Evolutionary conservation across 2,113 vertebrate genomes (phyloP), one percentile per base, ranked within the genome.

Genomic region (Lethenteron reissneri): DNA sequence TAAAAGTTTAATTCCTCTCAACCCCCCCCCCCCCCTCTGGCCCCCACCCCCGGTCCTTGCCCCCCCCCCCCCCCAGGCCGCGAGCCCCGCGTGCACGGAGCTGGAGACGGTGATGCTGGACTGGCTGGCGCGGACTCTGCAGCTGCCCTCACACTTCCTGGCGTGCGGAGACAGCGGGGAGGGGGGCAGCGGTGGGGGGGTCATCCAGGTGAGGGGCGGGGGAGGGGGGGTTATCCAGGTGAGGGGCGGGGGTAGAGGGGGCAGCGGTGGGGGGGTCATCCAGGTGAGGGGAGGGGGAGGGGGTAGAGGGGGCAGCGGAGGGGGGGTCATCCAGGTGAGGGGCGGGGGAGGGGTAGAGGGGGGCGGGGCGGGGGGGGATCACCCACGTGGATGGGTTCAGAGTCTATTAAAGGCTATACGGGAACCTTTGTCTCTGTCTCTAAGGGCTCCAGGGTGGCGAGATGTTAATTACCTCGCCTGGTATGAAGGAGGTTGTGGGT

Each of bases 51-150:
- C 41, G 6, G 1, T 1, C 41, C 41, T 5, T 3, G 6, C 41
- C 41, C 41, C 41, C 41, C 41, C 41, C 41, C 41, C 73, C 68
- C 12, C 57, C 1, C 70, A 99, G 94, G 87, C 88, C 8, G 80
- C 94, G 19, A 95, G 92, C 71, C n/a, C 94, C 0, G 92, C 88
- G 4, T 97, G 92, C 77, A 97, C 92, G 0, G 94, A 99, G 77
- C 80, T 99, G 74, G 94, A 99, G 79, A 95, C 86, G 0, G 84
- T 94, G 75, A 88, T 95, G 92, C 74, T 97, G 76, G 94, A 99
- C 74, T 99, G 94, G 94, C 81, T 99, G 4, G 92, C 87, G 8
- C 92, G 89, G 81, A 90, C 95, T 87, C 76, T 99, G 70, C 77
- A 82, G 56, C 82, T 99, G 71, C 94, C 94, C 0, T 82, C 83